Evolutionary conservation across 2,797 vertebrate genomes (phyloP).

Genomic region (Coluber constrictor): DNA sequence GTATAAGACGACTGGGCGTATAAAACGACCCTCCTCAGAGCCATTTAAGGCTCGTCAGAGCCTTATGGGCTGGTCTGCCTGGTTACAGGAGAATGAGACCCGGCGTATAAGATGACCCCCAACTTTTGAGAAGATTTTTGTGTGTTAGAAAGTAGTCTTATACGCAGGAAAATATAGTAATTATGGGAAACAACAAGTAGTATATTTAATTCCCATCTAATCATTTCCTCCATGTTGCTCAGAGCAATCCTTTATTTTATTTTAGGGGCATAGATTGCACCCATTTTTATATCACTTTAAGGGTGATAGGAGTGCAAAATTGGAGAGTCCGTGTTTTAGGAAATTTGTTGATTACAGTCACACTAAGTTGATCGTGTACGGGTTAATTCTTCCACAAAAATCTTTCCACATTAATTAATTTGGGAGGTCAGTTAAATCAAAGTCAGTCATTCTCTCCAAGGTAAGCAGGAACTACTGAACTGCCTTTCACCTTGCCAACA

Average conservation of each 20-base stretch:
- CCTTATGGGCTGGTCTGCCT: too few species aligned
- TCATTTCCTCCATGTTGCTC: background rate
- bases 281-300: background rate
- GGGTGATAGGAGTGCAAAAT: background rate
- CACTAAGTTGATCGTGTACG: background rate
- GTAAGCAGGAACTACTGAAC: constrained; percentile 30
- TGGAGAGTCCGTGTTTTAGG: background rate
- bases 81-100: too few species aligned
- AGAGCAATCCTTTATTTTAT: background rate
- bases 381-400: background rate
- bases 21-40: too few species aligned
- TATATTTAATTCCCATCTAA: background rate
- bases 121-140: too few species aligned
- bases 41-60: too few species aligned
- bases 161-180: too few species aligned
- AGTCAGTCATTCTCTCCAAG: constrained; percentile 4
- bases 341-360: background rate
- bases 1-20: too few species aligned
- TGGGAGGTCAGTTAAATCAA: constrained; percentile 34
- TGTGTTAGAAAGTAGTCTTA: too few species aligned
- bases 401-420: background rate
- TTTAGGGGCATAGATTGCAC: background rate
- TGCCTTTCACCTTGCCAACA: constrained; percentile 1
- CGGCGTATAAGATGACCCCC: too few species aligned
- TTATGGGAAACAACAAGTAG: background rate